These are phyloP conservation scores for Numida meleagris DNA, from an alignment of 2,113 vertebrate genomes.

Conservation along the genomic window DNA sequence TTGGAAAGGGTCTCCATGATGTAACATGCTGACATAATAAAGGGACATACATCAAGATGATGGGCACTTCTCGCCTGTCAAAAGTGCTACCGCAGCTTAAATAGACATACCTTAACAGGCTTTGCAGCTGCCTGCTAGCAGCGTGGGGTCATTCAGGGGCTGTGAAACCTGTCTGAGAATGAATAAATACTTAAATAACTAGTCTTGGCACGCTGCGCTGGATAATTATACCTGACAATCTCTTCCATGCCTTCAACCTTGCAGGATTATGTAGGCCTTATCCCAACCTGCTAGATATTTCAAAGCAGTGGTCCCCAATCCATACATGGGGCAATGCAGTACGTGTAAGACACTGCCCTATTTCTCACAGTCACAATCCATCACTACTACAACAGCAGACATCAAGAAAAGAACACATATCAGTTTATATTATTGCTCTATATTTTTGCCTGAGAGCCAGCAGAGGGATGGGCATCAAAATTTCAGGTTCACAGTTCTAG, in stretches of 20 bases:
- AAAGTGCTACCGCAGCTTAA: background rate
- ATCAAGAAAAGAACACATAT: background rate
- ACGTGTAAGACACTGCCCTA: background rate
- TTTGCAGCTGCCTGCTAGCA: slow-evolving; percentile 24
- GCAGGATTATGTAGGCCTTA: background rate
- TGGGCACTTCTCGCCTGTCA: background rate
- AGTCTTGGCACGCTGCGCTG: slow-evolving; percentile 20
- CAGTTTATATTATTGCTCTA: background rate
- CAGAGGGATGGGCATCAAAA: background rate
- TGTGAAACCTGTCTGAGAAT: slow-evolving; percentile 25
- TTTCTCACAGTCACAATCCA: slow-evolving; percentile 7
- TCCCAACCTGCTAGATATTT: background rate
- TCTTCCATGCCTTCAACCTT: slow-evolving; percentile 20
- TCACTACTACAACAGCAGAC: background rate
- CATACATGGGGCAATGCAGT: background rate
- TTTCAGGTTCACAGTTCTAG: background rate
- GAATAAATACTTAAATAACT: slow-evolving; percentile 50
- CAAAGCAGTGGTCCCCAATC: background rate
- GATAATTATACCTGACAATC: slow-evolving; percentile 48
- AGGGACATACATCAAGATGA: background rate
- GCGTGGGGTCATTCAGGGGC: slow-evolving; percentile 10
- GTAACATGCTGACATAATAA: slow-evolving; percentile 8
- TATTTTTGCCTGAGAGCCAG: background rate
- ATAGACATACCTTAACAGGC: background rate
- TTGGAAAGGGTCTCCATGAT: background rate